Evolutionary conservation across 2,113 vertebrate genomes (phyloP), one percentile per base, ranked within the genome.

Genomic region (Todiramphus chloris): DNA sequence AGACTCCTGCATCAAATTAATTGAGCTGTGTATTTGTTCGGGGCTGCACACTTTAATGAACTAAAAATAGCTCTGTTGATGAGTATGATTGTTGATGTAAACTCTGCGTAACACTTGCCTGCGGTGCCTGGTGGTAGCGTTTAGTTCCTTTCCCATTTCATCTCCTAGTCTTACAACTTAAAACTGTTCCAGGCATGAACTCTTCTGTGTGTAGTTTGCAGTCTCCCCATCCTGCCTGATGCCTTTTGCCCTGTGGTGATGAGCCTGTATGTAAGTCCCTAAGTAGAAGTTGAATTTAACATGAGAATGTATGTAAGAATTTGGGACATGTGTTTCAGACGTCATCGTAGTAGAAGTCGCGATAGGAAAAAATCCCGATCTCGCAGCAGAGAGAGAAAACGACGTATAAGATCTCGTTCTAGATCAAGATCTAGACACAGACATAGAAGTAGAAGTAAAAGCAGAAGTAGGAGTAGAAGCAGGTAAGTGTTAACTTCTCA

Each of bases 391-490:
- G 99, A 99, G n/a, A 98, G 97, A 94, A 99, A 99, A 97, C 98
- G 98, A 31, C 98, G 99, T 59, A 83, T 98, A 15, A 96, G 98
- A 81, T 99, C 99, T 68, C 98, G 98, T 43, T 99, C 99, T 8
- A 98, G 98, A 78, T 99, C 99, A 79, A 98, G 98, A 95, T 98
- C 98, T 96, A 99, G 99, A 95, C 99, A 99, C 83, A 98, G 98
- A 81, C 99, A 99, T 86, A 98, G 98, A 93, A 99, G 98, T 80
- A 98, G 98, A 94, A 99, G 99, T 95, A 98, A 98, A 59, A 99
- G 99, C 97, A 98, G 98, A 97, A 99, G 98, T 89, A 98, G 99
- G 83, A 99, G 99, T 81, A 99, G 98, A 96, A 99, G 99, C 98
- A 99, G 99, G 99, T 99, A 69, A 41, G 96, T 92, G 23, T 43